A percentile compares a stretch with the other conserved stretches of the same genome.
phyloP scores from a whole-genome alignment of 2,113 vertebrate species.

The Phodopus roborovskii region DNA sequence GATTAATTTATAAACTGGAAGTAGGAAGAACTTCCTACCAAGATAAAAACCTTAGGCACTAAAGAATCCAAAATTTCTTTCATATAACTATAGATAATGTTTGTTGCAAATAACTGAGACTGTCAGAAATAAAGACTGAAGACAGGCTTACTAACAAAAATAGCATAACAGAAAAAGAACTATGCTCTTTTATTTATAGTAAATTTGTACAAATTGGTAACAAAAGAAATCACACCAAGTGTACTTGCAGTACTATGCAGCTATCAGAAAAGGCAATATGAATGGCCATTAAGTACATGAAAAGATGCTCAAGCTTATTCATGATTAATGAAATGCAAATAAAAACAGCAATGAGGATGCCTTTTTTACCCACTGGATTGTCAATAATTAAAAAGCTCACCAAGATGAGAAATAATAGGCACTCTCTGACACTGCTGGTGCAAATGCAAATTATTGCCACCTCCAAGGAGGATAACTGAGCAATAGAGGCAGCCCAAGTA shows the following conservation, averaged over 20 bases:
- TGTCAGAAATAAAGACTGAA: conserved; percentile 51
- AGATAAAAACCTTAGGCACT: neutral
- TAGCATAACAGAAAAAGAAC: neutral
- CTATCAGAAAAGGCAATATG: conserved; percentile 63
- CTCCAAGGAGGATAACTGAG: conserved; percentile 48
- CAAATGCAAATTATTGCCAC: conserved; percentile 57
- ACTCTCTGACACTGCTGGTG: conserved; percentile 5
- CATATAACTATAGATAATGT: neutral
- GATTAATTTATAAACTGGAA: conserved; percentile 26
- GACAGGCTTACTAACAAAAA: neutral
- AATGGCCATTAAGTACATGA: conserved; percentile 52
- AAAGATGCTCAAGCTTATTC: conserved; percentile 57
- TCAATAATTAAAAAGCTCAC: conserved; percentile 68
- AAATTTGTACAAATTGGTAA: conserved; percentile 59
- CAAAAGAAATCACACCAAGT: too few relatives aligned
- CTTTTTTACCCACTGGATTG: conserved; percentile 27
- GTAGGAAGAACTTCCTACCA: neutral
- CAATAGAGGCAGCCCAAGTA: neutral
- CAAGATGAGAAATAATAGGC: conserved; percentile 52
- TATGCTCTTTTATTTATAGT: conserved; percentile 12
- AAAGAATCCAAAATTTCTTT: neutral
- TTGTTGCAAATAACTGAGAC: conserved; percentile 34
- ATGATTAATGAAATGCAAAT: conserved; percentile 75
- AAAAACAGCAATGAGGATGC: conserved; percentile 50
- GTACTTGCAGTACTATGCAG: neutral